Percentiles rank a stretch among this genome's conserved stretches.
Conservation (phyloP, 1,140 invertebrate genomes). For the Drosophila rufa region DNA sequence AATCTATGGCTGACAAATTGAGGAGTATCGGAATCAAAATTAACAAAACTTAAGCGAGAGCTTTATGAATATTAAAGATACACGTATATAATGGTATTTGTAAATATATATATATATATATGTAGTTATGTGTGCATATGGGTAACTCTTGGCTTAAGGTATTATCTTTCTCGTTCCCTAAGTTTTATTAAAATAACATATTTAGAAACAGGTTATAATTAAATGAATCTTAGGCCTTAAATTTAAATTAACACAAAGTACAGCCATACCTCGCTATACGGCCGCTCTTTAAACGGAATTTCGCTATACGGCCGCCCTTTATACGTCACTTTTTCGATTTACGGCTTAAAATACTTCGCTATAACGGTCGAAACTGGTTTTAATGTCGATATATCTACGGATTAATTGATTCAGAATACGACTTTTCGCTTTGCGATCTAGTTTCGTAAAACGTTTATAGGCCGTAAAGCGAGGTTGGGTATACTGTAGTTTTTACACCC, state of each 20-base stretch:
- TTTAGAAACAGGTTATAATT: conserved; percentile 1
- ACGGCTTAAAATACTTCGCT: too few species aligned
- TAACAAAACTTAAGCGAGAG: conserved; percentile 63
- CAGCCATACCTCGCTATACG: too few species aligned
- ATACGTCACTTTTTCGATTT: too few species aligned
- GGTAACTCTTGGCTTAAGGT: conserved; percentile 11
- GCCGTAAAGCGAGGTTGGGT: too few species aligned
- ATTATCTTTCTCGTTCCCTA: neutral
- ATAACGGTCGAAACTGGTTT: too few species aligned
- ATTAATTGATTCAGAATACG: too few species aligned
- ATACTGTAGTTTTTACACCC: too few species aligned
- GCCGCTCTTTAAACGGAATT: too few species aligned
- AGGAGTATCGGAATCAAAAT: conserved; percentile 40
- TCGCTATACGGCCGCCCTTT: too few species aligned
- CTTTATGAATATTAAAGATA: conserved; percentile 48
- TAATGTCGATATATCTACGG: too few species aligned
- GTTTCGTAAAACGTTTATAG: too few species aligned
- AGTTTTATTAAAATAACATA: neutral
- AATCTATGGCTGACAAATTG: conserved; percentile 65
- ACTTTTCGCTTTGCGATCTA: too few species aligned
- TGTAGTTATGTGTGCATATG: conserved; percentile 28
- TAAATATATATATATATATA: conserved; percentile 38
- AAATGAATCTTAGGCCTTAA: neutral
- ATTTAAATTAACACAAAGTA: neutral
- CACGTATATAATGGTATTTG: conserved; percentile 35